Conservation (phyloP, 2,797 vertebrate genomes). For the Taenioides sp. region DNA sequence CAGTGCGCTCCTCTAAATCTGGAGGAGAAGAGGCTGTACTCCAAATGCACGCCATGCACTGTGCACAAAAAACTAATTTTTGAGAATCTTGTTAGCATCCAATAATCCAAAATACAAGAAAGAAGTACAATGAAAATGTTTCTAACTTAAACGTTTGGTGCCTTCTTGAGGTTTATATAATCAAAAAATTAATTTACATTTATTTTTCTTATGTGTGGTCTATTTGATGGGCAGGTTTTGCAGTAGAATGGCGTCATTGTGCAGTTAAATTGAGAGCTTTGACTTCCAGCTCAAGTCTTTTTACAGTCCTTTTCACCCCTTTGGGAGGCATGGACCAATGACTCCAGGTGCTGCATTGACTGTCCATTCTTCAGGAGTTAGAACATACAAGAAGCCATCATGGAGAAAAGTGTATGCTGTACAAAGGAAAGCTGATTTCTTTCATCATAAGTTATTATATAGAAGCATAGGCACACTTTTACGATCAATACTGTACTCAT, state of each 20-base stretch:
- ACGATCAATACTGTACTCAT: neutral
- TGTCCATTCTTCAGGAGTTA: neutral
- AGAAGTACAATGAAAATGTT: too few species aligned
- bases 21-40: too few species aligned
- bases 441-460: neutral
- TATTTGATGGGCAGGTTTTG: neutral
- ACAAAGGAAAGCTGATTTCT: neutral
- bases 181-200: neutral
- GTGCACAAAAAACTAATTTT: too few species aligned
- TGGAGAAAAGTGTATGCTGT: neutral
- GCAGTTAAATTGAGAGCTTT: neutral
- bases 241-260: neutral
- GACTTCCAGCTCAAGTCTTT: neutral
- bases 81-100: too few species aligned
- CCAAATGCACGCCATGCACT: too few species aligned
- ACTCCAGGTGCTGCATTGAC: neutral
- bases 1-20: too few species aligned
- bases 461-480: neutral
- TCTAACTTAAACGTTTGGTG: neutral
- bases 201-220: neutral
- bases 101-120: too few species aligned
- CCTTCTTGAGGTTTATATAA: neutral
- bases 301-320: neutral
- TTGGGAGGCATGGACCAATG: neutral
- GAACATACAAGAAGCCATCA: neutral